Percentiles rank a stretch among this genome's conserved stretches.
These are phyloP conservation scores for Imbricaverruca yamaguchii DNA, from an alignment of 2,888 invertebrate genomes.

Conservation along the genomic window DNA sequence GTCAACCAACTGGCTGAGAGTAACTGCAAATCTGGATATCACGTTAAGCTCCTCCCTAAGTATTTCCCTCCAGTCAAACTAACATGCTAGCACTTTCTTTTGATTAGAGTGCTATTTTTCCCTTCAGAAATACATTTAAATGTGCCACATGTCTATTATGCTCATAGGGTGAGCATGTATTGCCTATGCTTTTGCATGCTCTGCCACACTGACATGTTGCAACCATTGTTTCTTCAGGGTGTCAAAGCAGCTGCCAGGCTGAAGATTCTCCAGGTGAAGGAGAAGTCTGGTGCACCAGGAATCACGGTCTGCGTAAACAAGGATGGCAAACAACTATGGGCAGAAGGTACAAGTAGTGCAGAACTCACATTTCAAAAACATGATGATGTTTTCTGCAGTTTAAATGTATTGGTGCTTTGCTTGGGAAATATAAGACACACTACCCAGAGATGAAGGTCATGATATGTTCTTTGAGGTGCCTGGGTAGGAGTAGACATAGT, in stretches of 20 bases:
- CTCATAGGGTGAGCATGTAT: neutral
- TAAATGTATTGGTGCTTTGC: too few relatives aligned
- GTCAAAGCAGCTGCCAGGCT: neutral
- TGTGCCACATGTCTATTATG: neutral
- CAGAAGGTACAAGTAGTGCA: neutral
- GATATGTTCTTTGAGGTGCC: too few relatives aligned
- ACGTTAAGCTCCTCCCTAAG: too few relatives aligned
- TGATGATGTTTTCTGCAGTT: neutral
- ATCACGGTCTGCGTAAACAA: neutral
- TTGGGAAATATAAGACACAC: neutral
- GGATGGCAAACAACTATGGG: slow-evolving; percentile 1
- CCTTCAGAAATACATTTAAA: neutral
- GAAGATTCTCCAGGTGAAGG: neutral
- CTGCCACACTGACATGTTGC: neutral
- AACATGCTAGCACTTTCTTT: too few relatives aligned
- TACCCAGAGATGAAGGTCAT: too few relatives aligned
- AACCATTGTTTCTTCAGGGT: neutral
- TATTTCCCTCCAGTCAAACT: too few relatives aligned
- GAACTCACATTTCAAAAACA: neutral
- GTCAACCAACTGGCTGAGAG: too few relatives aligned
- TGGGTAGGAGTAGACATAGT: too few relatives aligned
- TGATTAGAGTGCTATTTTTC: too few relatives aligned
- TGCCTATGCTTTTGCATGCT: neutral
- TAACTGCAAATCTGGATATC: too few relatives aligned
- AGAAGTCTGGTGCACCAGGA: slow-evolving; percentile 17